Evolutionary conservation across 2,113 vertebrate species (phyloP), one percentile per base, ranked within the genome.

Genomic region (Theropithecus gelada): DNA sequence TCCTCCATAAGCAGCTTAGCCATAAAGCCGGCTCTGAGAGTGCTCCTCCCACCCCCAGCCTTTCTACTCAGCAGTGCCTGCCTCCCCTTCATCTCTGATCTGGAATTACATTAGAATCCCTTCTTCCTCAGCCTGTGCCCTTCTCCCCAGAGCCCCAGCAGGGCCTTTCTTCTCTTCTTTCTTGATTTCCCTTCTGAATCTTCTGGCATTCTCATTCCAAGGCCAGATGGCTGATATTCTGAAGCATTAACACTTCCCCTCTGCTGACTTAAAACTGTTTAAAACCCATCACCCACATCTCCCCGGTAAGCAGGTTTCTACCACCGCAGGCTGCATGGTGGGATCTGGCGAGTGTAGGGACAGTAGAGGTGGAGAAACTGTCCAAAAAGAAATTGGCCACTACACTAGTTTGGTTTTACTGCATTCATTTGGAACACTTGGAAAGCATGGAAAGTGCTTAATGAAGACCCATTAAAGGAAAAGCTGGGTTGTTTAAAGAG

Each of bases 151-250:
- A 85, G 92, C 3, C 84, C 52, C 61, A 40, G 68, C 43, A 50
- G 66, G 61, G 94, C 70, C 57, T 90, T 96, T 92, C 92, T 96
- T 95, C 90, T 90, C 57, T 93, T 45, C 55, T 96, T 80, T 96
- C 93, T 90, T 98, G 96, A 98, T 97, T 96, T 97, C 88, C 94
- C 94, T 94, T 90, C 88, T 93, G 97, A 94, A 68, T 84, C 90
- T 96, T 96, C 86, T 70, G 38, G 79, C 73, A 22, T 93, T 91
- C 94, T 90, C 91, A 90, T 93, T 94, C 88, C 94, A 95, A 97
- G 90, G 72, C 95, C 98, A 98, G 97, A 98, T 97, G 97, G 97
- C 94, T 95, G 95, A 88, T 92, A 96, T 94, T 97, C 83, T 90
- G 96, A 96, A 92, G 92, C 90, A 90, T 96, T 92, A 93, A 93